phyloP scores from a whole-genome alignment of 2,888 invertebrate genomes.

The Lithophane leautieri region DNA sequence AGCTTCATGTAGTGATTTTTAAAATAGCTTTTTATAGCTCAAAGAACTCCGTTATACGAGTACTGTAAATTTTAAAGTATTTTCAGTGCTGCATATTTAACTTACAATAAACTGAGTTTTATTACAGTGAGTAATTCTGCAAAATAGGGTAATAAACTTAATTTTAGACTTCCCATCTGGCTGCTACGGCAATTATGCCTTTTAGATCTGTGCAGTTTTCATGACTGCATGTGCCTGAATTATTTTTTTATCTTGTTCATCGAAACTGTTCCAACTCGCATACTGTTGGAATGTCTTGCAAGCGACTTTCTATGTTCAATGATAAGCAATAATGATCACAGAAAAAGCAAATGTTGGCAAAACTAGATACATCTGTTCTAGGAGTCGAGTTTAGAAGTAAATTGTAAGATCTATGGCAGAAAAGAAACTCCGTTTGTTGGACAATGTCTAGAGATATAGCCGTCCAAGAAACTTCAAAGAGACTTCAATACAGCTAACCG shows the following conservation, averaged over 20 bases:
- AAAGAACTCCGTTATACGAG: constrained; percentile 21
- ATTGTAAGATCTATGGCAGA: not conserved
- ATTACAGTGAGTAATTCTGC: constrained; percentile 33
- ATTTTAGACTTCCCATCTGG: constrained; percentile 42
- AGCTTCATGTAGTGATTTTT: constrained; percentile 6
- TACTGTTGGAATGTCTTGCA: constrained; percentile 11
- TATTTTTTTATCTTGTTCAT: constrained; percentile 41
- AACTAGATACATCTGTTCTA: not conserved
- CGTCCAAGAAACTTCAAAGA: not conserved
- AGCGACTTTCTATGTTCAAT: constrained; percentile 28
- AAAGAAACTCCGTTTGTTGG: not conserved
- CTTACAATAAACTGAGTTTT: constrained; percentile 33
- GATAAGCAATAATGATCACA: constrained; percentile 16
- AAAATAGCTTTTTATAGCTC: constrained; percentile 39
- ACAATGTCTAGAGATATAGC: not conserved
- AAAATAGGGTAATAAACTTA: constrained; percentile 49
- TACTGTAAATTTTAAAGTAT: constrained; percentile 19
- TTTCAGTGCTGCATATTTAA: constrained; percentile 24
- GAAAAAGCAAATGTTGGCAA: not conserved
- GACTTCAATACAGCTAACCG: not conserved
- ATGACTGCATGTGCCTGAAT: constrained; percentile 9
- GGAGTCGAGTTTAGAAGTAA: not conserved
- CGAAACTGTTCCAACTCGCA: constrained; percentile 16
- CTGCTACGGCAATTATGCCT: constrained; percentile 17
- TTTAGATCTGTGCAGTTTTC: constrained; percentile 20